Conservation (phyloP, 2,797 vertebrate species). For the Micropoecilia bifurca region DNA sequence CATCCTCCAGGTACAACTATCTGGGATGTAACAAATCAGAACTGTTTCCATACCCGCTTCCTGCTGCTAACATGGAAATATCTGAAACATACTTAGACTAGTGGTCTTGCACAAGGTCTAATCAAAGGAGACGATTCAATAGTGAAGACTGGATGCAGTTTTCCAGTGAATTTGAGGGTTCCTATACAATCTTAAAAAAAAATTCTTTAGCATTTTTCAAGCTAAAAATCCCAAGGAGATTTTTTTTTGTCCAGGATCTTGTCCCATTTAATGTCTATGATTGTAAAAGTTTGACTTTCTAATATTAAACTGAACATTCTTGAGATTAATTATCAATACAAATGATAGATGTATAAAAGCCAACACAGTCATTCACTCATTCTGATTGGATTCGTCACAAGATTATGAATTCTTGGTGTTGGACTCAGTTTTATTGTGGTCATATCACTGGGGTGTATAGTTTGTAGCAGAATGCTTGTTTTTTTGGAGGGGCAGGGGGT, state of each 20-base stretch:
- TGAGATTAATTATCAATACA: not conserved
- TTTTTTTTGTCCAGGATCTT: not conserved
- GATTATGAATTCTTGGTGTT: not conserved
- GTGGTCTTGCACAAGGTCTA: constrained; percentile 6
- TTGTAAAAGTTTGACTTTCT: not conserved
- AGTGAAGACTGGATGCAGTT: constrained; percentile 1
- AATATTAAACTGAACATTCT: not conserved
- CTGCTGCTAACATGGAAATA: constrained; percentile 28
- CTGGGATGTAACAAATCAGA: constrained; percentile 26
- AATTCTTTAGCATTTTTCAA: not conserved
- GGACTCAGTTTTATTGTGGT: not conserved
- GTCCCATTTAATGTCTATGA: not conserved
- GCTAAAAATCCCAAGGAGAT: not conserved
- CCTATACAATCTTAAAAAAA: not conserved
- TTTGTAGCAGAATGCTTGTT: not conserved
- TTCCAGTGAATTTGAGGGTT: not conserved
- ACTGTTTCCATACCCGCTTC: constrained; percentile 25
- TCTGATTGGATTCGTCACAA: not conserved
- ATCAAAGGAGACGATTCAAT: not conserved
- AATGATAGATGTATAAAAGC: not conserved
- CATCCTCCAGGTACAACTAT: constrained; percentile 50
- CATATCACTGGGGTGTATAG: not conserved
- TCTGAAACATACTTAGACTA: constrained; percentile 24
- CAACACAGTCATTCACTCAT: not conserved
- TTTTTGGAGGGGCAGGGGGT: not conserved